A percentile compares a stretch with the other conserved stretches of the same genome.
Conservation (phyloP, 2,113 vertebrate genomes). For the Rhea pennata region DNA sequence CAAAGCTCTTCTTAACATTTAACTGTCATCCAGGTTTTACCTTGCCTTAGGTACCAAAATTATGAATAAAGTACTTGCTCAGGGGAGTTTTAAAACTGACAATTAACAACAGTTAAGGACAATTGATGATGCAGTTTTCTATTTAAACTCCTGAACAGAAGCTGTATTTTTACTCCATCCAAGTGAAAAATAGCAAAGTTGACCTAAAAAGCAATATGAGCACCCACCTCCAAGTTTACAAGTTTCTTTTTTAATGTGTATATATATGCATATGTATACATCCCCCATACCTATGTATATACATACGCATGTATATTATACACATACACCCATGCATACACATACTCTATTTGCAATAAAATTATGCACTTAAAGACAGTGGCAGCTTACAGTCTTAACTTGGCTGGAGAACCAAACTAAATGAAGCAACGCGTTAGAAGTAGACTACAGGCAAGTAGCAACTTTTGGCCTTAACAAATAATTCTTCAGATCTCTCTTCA, state of each 20-base stretch:
- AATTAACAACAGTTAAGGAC: no score
- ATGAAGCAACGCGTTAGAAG: not conserved
- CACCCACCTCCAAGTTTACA: accelerated
- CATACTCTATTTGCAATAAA: not conserved
- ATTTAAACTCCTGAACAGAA: not conserved
- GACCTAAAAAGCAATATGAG: not conserved
- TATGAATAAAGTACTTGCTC: not conserved
- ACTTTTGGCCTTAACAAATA: not conserved
- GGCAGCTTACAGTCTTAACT: not conserved
- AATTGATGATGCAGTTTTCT: not conserved
- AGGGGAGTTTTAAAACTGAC: not conserved
- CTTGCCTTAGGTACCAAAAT: not conserved
- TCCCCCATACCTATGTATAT: not conserved
- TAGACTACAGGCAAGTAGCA: not conserved
- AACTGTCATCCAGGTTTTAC: not conserved
- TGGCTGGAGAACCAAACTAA: not conserved
- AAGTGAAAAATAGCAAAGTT: not conserved
- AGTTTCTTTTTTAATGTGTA: not conserved
- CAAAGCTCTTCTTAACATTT: not conserved
- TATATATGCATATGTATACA: not conserved
- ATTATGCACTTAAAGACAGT: not conserved
- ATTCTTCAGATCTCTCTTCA: not conserved
- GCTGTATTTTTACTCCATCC: not conserved
- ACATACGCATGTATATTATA: no score
- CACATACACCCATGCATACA: not conserved